Evolutionary conservation across 2,797 vertebrate species (phyloP).

Genomic region (Mormyrops attenuatus): DNA sequence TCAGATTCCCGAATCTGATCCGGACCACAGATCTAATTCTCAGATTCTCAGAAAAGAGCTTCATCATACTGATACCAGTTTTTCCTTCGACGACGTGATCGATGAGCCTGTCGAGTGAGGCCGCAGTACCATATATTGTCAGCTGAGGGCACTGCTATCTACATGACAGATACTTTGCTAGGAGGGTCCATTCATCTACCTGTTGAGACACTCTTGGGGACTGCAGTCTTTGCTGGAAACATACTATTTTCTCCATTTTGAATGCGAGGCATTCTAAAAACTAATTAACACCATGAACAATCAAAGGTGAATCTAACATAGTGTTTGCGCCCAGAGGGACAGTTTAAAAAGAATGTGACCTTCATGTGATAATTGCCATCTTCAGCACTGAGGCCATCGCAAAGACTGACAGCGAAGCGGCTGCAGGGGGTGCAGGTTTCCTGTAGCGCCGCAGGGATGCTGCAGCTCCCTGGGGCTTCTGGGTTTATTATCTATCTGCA

Average conservation of each 20-base stretch:
- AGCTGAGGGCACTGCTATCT: not conserved
- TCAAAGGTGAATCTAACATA: not conserved
- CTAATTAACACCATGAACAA: not conserved
- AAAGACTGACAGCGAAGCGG: not conserved
- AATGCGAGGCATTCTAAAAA: not conserved
- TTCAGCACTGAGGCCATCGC: not conserved
- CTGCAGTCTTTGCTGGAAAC: not conserved
- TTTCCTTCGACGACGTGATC: not conserved
- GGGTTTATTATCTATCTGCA: not conserved
- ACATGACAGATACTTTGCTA: not conserved
- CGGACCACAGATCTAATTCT: not conserved
- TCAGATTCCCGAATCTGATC: not conserved
- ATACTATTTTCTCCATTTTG: not conserved
- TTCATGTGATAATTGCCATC: not conserved
- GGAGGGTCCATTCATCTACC: not conserved
- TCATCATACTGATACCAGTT: not conserved
- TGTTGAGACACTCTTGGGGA: not conserved
- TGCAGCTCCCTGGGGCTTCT: not conserved
- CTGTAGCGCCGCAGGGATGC: not conserved
- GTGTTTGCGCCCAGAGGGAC: not conserved
- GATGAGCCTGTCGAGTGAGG: not conserved
- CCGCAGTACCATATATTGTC: not conserved
- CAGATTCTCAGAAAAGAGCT: not conserved
- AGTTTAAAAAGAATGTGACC: not conserved
- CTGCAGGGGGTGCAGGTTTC: not conserved